Percentiles rank a stretch among this genome's conserved stretches.
These are phyloP conservation scores for Oophaga pumilio DNA, from an alignment of 2,113 vertebrate genomes.

Conservation along the genomic window DNA sequence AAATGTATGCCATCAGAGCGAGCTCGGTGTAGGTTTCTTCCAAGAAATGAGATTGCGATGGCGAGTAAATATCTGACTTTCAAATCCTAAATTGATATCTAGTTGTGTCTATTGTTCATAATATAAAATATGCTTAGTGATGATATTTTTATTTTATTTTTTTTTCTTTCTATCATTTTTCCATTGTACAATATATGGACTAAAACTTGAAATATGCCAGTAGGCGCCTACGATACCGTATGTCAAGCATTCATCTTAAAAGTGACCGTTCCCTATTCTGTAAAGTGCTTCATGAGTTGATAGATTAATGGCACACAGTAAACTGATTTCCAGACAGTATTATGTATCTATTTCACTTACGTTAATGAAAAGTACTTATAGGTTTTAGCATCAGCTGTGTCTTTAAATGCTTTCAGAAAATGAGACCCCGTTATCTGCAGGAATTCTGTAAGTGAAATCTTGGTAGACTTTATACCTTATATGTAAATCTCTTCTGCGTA, in stretches of 20 bases:
- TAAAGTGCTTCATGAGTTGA: background rate
- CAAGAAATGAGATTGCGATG: no score
- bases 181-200: background rate
- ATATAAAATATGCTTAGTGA: background rate
- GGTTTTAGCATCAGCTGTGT: background rate
- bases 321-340: background rate
- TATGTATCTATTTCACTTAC: background rate
- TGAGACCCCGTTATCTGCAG: background rate
- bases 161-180: background rate
- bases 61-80: no score
- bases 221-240: background rate
- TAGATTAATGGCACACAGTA: background rate
- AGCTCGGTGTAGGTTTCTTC: no score
- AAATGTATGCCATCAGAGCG: no score
- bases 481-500: background rate
- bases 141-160: background rate
- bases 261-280: background rate
- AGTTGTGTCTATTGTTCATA: background rate
- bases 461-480: background rate
- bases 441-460: background rate
- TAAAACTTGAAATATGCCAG: slow-evolving; percentile 17
- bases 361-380: background rate
- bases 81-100: no score
- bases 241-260: background rate
- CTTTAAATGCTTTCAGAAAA: background rate